phyloP scores from a whole-genome alignment of 2,113 vertebrate species.

The Aleadryas rufinucha region DNA sequence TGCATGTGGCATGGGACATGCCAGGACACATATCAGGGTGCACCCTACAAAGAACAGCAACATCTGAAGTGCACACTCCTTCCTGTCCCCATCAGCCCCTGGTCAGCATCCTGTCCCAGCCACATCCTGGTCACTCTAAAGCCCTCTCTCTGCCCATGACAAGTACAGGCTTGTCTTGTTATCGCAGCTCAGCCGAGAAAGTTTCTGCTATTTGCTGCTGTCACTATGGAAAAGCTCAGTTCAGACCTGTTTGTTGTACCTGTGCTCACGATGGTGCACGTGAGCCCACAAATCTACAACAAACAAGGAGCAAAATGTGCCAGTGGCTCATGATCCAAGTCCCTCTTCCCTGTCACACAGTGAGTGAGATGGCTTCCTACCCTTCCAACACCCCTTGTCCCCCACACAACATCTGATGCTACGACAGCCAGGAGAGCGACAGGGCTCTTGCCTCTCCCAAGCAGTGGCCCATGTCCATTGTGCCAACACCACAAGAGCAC shows the following conservation, averaged over 20 bases:
- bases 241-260: neutral
- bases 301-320: neutral
- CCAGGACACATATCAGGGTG: neutral
- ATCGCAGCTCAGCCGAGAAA: neutral
- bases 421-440: neutral
- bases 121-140: neutral
- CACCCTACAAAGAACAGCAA: neutral
- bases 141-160: neutral
- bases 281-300: neutral
- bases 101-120: neutral
- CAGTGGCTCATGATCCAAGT: neutral
- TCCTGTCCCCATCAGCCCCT: neutral
- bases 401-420: accelerated
- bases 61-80: neutral
- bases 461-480: neutral
- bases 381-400: neutral
- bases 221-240: neutral
- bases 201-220: neutral
- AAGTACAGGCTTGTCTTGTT: neutral
- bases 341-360: neutral
- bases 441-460: neutral
- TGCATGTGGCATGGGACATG: accelerated
- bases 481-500: neutral
- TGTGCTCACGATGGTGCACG: accelerated
- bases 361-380: neutral